Conservation (phyloP, 2,888 invertebrate genomes). For the Meghimatium bilineatum region DNA sequence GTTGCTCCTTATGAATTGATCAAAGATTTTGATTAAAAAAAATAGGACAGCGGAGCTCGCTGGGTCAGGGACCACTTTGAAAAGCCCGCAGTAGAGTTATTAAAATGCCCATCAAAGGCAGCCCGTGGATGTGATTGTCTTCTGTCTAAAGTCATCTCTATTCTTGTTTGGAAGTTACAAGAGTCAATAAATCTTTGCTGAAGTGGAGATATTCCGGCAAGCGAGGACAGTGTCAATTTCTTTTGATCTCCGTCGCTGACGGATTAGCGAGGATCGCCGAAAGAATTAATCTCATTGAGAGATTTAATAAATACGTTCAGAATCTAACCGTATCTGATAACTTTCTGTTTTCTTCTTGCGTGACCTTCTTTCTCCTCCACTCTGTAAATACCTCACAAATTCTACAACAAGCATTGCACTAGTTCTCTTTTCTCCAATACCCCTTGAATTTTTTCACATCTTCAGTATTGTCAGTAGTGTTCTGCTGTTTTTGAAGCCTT, state of each 20-base stretch:
- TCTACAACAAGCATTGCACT: background rate
- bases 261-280: slow-evolving; percentile 7
- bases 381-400: background rate
- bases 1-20: background rate
- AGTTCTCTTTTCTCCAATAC: too few relatives aligned
- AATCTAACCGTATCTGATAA: slow-evolving; percentile 9
- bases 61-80: background rate
- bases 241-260: background rate
- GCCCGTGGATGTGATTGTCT: background rate
- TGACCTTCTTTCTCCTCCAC: slow-evolving; percentile 1
- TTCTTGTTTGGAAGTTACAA: background rate
- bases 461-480: too few relatives aligned
- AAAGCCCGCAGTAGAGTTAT: slow-evolving; percentile 17
- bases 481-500: too few relatives aligned
- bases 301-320: slow-evolving; percentile 22
- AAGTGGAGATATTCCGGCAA: slow-evolving; percentile 1
- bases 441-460: too few relatives aligned
- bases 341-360: slow-evolving; percentile 7
- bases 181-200: slow-evolving; percentile 21
- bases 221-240: background rate
- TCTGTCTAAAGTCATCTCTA: background rate
- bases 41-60: background rate
- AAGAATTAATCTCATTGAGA: slow-evolving; percentile 14
- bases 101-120: slow-evolving; percentile 26
- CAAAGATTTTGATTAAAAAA: background rate